A percentile compares a stretch with the other conserved stretches of the same genome.
Conservation (phyloP, 2,888 invertebrate genomes). For the Scrobipalpa costella region DNA sequence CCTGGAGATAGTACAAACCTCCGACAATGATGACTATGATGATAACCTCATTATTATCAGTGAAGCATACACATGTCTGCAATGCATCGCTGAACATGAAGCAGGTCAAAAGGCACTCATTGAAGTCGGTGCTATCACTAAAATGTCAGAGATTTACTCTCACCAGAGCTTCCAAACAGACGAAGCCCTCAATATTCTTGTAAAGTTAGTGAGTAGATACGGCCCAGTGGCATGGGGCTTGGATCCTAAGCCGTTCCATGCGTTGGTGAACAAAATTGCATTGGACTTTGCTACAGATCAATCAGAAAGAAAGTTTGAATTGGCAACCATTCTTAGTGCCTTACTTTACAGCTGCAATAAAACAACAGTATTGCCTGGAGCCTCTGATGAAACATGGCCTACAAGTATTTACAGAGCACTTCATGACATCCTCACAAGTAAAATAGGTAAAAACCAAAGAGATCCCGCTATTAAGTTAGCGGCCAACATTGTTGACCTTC, state of each 20-base stretch:
- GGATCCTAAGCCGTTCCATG: constrained; percentile 90
- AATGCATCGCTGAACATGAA: constrained; percentile 88
- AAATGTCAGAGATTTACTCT: constrained; percentile 92
- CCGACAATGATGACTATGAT: constrained; percentile 91
- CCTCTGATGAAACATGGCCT: constrained; percentile 90
- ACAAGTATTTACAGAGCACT: constrained; percentile 90
- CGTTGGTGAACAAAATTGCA: constrained; percentile 90
- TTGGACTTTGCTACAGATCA: constrained; percentile 94
- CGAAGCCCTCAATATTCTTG: constrained; percentile 91
- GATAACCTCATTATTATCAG: constrained; percentile 93
- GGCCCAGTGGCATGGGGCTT: constrained; percentile 89
- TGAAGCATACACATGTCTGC: constrained; percentile 91
- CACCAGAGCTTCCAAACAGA: constrained; percentile 95
- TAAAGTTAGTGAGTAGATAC: constrained; percentile 86
- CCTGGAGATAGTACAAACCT: constrained; percentile 90
- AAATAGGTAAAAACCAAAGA: constrained; percentile 92
- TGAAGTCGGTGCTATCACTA: constrained; percentile 88
- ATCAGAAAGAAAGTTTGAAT: constrained; percentile 93
- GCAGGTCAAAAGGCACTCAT: constrained; percentile 90
- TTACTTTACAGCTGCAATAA: constrained; percentile 87
- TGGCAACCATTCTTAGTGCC: constrained; percentile 89
- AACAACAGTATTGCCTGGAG: constrained; percentile 82
- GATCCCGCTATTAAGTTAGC: constrained; percentile 93
- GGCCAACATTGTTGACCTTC: constrained; percentile 88
- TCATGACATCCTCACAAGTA: constrained; percentile 91